Base-by-base conservation (phyloP, 2,113 vertebrate genomes). In the Tinamus guttatus region DNA sequence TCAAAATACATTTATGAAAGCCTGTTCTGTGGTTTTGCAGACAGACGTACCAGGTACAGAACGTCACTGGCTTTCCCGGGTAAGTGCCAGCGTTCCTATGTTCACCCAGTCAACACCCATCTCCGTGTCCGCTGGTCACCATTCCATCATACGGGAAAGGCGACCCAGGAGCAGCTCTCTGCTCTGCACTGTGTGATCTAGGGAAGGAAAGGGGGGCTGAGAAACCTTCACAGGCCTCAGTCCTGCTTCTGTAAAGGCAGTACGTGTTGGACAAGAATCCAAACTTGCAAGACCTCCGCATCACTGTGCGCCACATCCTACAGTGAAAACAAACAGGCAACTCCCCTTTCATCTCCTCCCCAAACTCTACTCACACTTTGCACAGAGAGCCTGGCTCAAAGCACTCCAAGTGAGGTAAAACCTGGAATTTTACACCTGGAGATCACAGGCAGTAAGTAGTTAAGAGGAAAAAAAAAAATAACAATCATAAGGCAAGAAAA, bases 41-140 rank as follows among this genome's bases (percentile, higher is more conserved):
- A 27, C 24, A 5, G 41, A 13, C 69, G 36, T 15, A 0, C 9
- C 64, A 75, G 58, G 69, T 73, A 62, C 65, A 45, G 0, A 0
- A 6, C 10, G 19, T 16, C 11, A 28, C 40, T 7, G 65, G 36
- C 64, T 63, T 75, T 71, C 87, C 70, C n/a, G 40, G 51, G 6
- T 6, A 60, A 68, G 17, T 2, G 3, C 19, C 68, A 51, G 19
- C 25, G 5, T 38, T 43, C 0, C 0, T n/a, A 9, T 56, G 67
- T 75, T 58, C 9, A 47, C 10, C 4, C 18, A 7, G 34, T 62
- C 69, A 36, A 17, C 18, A 21, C 32, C 45, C 70, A 62, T 69
- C 71, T 52, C 65, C 3, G 62, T 0, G 18, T n/a, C 70, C 40
- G 62, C 4, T 15, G 80, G n/a, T 58, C 0, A 0, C 6, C 21